These are phyloP conservation scores for Caerostris extrusa DNA, from an alignment of 1,140 invertebrate species.

Conservation along the genomic window DNA sequence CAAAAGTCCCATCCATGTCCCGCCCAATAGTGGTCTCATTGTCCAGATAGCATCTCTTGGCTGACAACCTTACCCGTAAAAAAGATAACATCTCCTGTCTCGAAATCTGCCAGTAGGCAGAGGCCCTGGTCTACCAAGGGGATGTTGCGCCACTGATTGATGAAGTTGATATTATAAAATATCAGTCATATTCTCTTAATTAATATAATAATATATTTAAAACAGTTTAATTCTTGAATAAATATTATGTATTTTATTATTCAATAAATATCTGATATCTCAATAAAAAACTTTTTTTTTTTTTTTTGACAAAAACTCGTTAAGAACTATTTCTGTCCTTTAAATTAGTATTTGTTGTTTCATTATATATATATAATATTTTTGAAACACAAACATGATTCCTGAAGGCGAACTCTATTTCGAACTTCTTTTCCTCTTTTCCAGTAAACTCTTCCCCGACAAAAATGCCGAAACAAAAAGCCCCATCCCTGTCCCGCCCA, in stretches of 20 bases:
- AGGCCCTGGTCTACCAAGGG: no score
- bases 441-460: neutral
- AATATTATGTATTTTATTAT: no score
- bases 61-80: conserved; percentile 42
- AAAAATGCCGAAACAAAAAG: conserved; percentile 25
- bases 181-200: no score
- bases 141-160: no score
- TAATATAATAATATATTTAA: no score
- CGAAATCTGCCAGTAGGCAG: no score
- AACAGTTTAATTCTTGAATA: no score
- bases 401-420: neutral
- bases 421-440: neutral
- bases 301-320: no score
- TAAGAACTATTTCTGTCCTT: no score
- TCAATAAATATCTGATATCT: neutral
- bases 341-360: neutral
- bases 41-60: conserved; percentile 18
- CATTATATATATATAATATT: neutral
- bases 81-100: no score
- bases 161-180: no score
- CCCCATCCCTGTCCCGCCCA: conserved; percentile 35
- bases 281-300: neutral
- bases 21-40: conserved; percentile 43
- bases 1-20: neutral
- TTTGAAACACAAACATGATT: neutral